Conservation (phyloP, 2,797 vertebrate species). For the Alfaro cultratus region DNA sequence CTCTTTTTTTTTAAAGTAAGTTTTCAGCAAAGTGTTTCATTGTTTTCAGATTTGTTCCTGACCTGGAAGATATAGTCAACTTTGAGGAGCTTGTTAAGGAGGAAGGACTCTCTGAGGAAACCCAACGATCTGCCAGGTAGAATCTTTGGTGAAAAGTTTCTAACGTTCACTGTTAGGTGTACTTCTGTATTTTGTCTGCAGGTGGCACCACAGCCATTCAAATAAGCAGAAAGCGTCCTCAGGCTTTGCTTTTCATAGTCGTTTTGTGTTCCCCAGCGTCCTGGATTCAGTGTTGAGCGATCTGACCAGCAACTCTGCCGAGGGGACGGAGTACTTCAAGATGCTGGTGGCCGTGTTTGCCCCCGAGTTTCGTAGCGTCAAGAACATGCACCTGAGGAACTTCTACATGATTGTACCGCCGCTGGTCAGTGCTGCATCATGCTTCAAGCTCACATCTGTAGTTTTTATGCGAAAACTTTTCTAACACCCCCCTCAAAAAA, state of each 20-base stretch:
- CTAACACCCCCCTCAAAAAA: not conserved
- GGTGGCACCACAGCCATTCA: constrained; percentile 20
- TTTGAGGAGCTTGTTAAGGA: constrained; percentile 99
- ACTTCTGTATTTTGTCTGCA: constrained; percentile 16
- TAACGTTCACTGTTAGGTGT: not conserved
- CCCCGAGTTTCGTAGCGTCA: constrained; percentile 93
- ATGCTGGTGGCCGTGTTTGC: constrained; percentile 98
- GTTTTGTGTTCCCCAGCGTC: constrained; percentile 62
- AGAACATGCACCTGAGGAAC: constrained; percentile 98
- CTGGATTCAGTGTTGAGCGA: constrained; percentile 92
- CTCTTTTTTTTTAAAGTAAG: not conserved
- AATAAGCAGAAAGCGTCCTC: not conserved
- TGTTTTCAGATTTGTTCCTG: constrained; percentile 91
- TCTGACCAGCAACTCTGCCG: constrained; percentile 94
- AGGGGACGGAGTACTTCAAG: constrained; percentile 98
- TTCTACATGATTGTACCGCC: constrained; percentile 99
- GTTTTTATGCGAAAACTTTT: rapidly evolving
- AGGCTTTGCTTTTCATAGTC: not conserved
- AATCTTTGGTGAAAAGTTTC: not conserved
- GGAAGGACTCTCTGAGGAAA: constrained; percentile 93
- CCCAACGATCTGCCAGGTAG: constrained; percentile 92
- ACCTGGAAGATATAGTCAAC: constrained; percentile 98
- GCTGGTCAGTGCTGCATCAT: constrained; percentile 81
- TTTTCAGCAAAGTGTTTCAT: not conserved
- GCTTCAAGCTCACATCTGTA: rapidly evolving